Conservation (phyloP, 2,888 invertebrate species). For the Cephus spinipes region DNA sequence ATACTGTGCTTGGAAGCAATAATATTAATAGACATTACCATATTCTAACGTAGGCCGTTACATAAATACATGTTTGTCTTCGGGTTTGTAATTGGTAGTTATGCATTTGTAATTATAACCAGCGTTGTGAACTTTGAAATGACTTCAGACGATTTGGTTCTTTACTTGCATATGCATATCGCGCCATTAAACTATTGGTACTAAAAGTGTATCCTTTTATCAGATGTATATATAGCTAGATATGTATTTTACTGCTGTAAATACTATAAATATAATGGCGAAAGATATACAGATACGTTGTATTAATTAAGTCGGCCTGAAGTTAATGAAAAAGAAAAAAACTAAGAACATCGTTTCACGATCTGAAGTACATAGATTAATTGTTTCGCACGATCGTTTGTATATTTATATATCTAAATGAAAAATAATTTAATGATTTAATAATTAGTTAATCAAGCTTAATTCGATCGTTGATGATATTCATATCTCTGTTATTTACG, state of each 20-base stretch:
- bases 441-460: constrained; percentile 28
- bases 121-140: constrained; percentile 25
- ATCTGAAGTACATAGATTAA: constrained; percentile 14
- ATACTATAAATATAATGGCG: constrained; percentile 37
- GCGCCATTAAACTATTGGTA: constrained; percentile 26
- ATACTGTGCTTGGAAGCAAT: constrained; percentile 43
- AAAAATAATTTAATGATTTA: constrained; percentile 39
- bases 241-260: constrained; percentile 50
- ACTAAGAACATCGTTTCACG: neutral
- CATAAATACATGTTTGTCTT: constrained; percentile 33
- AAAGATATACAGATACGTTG: constrained; percentile 20
- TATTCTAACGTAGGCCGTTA: constrained; percentile 36
- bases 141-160: constrained; percentile 12
- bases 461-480: constrained; percentile 32
- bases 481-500: constrained; percentile 42
- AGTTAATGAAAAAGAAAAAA: constrained; percentile 17
- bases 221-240: constrained; percentile 36
- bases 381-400: constrained; percentile 39
- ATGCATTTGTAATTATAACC: constrained; percentile 31
- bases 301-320: constrained; percentile 31
- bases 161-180: constrained; percentile 33
- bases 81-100: constrained; percentile 31
- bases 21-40: constrained; percentile 42
- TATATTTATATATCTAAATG: constrained; percentile 43
- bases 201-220: neutral